phyloP scores from a whole-genome alignment of 2,797 vertebrate species.

The Botia kubotai region DNA sequence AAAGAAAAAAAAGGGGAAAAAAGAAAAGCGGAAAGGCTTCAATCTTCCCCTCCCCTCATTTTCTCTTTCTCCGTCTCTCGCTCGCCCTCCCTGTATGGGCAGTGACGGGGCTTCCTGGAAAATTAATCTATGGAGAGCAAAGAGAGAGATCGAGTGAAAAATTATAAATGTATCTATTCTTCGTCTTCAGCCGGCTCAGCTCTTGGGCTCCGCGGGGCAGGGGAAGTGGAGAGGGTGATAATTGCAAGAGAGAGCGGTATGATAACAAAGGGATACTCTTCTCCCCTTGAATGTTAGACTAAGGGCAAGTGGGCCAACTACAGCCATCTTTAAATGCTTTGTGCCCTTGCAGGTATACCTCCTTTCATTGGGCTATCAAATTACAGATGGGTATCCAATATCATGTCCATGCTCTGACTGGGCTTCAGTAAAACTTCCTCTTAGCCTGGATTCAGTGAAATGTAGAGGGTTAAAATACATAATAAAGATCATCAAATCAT shows the following conservation, averaged over 20 bases:
- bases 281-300: slow-evolving; percentile 80
- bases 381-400: slow-evolving; percentile 75
- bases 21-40: slow-evolving; percentile 73
- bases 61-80: slow-evolving; percentile 60
- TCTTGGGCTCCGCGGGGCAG: slow-evolving; percentile 80
- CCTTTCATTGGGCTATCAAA: slow-evolving; percentile 73
- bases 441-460: slow-evolving; percentile 19
- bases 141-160: slow-evolving; percentile 68
- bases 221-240: slow-evolving; percentile 83
- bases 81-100: slow-evolving; percentile 72
- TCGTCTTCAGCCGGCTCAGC: slow-evolving; percentile 75
- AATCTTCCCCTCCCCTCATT: slow-evolving; percentile 69
- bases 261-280: slow-evolving; percentile 83
- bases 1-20: slow-evolving; percentile 71
- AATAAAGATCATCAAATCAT: too few species aligned
- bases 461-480: slow-evolving; percentile 19
- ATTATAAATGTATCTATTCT: slow-evolving; percentile 87
- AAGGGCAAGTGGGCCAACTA: slow-evolving; percentile 75
- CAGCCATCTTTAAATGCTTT: slow-evolving; percentile 65
- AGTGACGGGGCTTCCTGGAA: slow-evolving; percentile 84
- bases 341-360: slow-evolving; percentile 71
- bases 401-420: slow-evolving; percentile 51
- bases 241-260: slow-evolving; percentile 69
- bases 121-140: slow-evolving; percentile 85
- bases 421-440: slow-evolving; percentile 29